Base-by-base conservation (phyloP, 30 jellyfish, hydroid and myxozoan species). In the Aurelia sp. region DNA sequence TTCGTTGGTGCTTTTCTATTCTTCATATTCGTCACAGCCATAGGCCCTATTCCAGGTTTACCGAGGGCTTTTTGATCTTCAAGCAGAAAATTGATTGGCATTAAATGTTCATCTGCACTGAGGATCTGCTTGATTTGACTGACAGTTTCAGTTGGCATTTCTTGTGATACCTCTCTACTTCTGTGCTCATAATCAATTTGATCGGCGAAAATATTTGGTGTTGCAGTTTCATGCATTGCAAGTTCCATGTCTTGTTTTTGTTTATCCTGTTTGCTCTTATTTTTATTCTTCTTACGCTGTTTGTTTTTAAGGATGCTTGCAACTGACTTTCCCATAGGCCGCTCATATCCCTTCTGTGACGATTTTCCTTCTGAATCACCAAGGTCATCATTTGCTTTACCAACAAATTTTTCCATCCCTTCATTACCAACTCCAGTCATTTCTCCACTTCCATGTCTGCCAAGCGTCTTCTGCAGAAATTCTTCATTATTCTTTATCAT, bases 71-170 rank as follows among this genome's bases (percentile, higher is more conserved):
- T 76, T 35, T 67, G 77, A 44, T 84, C 93, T 58, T 84, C 85
- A 9, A 17, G 64, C 5, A 72, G 64, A 35, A 84, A 84, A 40
- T 30, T 72, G 58, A 72, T n/a, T 47, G 93, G 93, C 66, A 58
- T 73, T 44, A 73, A 33, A 41, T 84, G 74, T 13, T 84, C 74
- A 52, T 84, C 93, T 8, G 93, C 84, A 44, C 52, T 84, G 24
- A 84, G 64, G 10, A 84, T 84, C 51, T 63, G 75, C 13, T 73
- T 63, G 66, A 84, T 84, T 50, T 84, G 78, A 50, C 52, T 63
- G 44, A 73, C 93, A 3, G 93, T 76, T 63, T 84, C 93, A 35
- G 88, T 84, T 17, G 93, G 93, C 86, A 84, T 72, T 51, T 50
- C 68, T 72, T 84, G 87, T 0, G 93, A 84, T 27, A 84, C 92